These are phyloP conservation scores for Falcunculus frontatus DNA, from an alignment of 2,113 vertebrate species.

Conservation along the genomic window DNA sequence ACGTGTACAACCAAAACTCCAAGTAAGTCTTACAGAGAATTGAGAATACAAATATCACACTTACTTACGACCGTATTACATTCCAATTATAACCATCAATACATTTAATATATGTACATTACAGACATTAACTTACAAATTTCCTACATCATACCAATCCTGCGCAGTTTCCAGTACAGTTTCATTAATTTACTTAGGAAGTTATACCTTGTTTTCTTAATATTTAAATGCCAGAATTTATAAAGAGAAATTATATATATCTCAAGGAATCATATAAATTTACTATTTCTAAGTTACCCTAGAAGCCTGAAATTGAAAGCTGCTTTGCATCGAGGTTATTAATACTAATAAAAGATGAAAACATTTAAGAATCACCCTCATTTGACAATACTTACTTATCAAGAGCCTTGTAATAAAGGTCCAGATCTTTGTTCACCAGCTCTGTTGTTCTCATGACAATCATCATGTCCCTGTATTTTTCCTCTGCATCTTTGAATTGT, in stretches of 20 bases:
- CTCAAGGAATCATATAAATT: not conserved
- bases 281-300: not conserved
- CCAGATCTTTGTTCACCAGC: constrained; percentile 91
- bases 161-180: not conserved
- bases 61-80: not conserved
- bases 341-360: not conserved
- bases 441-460: constrained; percentile 95
- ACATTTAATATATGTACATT: not conserved
- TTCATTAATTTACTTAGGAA: not conserved
- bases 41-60: not conserved
- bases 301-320: not conserved
- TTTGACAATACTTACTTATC: constrained; percentile 85
- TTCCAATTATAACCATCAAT: not conserved
- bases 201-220: not conserved
- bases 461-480: constrained; percentile 90
- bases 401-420: constrained; percentile 95
- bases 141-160: not conserved
- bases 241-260: not conserved
- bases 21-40: not conserved
- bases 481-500: constrained; percentile 88
- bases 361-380: not conserved
- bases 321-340: not conserved
- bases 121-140: not conserved
- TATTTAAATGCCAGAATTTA: not conserved
- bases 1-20: not conserved